Conservation (phyloP, 1,140 invertebrate species). For the Telenomus remus region DNA sequence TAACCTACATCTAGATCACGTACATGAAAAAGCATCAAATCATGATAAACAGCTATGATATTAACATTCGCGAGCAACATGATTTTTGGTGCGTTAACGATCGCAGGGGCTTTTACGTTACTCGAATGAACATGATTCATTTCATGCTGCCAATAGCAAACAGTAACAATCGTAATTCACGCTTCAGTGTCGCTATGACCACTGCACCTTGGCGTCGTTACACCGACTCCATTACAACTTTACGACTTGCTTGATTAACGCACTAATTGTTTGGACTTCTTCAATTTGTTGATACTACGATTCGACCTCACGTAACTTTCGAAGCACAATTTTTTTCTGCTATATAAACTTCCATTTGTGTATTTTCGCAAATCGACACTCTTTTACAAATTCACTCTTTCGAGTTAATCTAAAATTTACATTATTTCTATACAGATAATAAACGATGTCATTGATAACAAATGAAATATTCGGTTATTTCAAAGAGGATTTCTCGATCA, state of each 20-base stretch:
- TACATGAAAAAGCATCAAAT: slow-evolving; percentile 23
- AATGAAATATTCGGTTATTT: no score
- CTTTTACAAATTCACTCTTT: no score
- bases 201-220: slow-evolving; percentile 18
- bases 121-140: slow-evolving; percentile 31
- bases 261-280: slow-evolving; percentile 9
- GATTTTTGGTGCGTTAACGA: slow-evolving; percentile 48
- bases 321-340: no score
- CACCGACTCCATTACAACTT: slow-evolving; percentile 12
- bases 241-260: slow-evolving; percentile 12
- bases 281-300: background rate
- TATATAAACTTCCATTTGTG: no score
- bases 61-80: slow-evolving; percentile 14
- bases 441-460: no score
- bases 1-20: slow-evolving; percentile 28
- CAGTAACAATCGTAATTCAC: slow-evolving; percentile 31
- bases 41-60: slow-evolving; percentile 22
- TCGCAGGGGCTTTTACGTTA: slow-evolving; percentile 28
- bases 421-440: no score
- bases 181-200: slow-evolving; percentile 11
- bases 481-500: no score
- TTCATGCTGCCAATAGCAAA: slow-evolving; percentile 23
- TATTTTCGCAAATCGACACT: no score
- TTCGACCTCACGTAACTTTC: background rate
- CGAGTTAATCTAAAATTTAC: no score